Conservation (phyloP, 2,113 vertebrate species). For the Talpa occidentalis region DNA sequence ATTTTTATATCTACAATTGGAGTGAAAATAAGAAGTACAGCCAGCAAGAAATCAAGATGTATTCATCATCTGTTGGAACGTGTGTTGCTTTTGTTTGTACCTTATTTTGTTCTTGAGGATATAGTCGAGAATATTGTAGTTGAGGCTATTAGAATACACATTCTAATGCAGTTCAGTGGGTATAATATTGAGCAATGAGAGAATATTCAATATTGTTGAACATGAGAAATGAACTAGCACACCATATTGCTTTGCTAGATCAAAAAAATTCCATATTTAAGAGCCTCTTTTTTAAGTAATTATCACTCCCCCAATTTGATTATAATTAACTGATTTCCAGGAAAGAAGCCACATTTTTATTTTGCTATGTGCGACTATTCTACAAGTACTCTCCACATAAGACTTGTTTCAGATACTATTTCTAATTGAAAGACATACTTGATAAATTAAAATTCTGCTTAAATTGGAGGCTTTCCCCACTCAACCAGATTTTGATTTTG, state of each 20-base stretch:
- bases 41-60: neutral
- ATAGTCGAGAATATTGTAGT: neutral
- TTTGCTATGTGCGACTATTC: neutral
- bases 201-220: neutral
- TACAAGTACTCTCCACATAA: neutral
- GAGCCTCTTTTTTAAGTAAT: slow-evolving; percentile 3
- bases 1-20: neutral
- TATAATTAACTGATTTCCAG: neutral
- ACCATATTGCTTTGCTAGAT: slow-evolving; percentile 4
- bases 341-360: neutral
- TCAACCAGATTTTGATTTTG: neutral
- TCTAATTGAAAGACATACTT: neutral
- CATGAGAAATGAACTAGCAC: neutral
- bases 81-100: neutral
- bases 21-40: neutral
- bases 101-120: neutral
- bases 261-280: neutral
- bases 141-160: neutral
- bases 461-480: neutral
- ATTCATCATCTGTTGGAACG: neutral
- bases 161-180: neutral
- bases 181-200: slow-evolving; percentile 31
- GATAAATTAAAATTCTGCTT: neutral
- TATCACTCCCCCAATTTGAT: neutral
- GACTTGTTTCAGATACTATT: slow-evolving; percentile 13